phyloP scores from a whole-genome alignment of 2,888 invertebrate genomes.

The Drosophila koepferae region DNA sequence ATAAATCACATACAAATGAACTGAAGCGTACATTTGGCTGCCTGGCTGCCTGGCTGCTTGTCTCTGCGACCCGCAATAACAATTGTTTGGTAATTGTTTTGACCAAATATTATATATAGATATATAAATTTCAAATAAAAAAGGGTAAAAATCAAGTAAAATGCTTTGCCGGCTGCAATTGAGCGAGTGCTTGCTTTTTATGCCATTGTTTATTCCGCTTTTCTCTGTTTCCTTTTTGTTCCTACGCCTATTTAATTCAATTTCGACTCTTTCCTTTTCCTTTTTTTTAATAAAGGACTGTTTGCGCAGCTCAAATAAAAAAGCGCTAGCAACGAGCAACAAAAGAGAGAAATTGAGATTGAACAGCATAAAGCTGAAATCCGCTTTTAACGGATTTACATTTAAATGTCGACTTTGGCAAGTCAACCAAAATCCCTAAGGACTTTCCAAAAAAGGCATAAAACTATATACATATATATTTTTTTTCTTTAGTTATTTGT shows the following conservation, averaged over 20 bases:
- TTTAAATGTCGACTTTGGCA: conserved; percentile 39
- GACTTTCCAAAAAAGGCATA: background rate
- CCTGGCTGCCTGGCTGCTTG: conserved; percentile 33
- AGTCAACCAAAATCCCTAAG: conserved; percentile 20
- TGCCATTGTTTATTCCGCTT: conserved; percentile 45
- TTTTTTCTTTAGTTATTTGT: background rate
- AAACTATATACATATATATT: background rate
- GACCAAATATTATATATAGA: conserved; percentile 59
- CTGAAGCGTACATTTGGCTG: conserved; percentile 61
- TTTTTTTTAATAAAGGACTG: conserved; percentile 27
- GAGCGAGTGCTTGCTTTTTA: conserved; percentile 30
- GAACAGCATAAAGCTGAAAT: conserved; percentile 37
- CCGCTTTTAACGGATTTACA: conserved; percentile 54
- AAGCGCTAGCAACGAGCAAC: background rate
- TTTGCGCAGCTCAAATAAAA: conserved; percentile 27
- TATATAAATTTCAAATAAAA: conserved; percentile 16
- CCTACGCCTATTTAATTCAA: conserved; percentile 58
- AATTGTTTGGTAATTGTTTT: conserved; percentile 69
- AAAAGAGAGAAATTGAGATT: conserved; percentile 7
- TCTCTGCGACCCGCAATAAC: conserved; percentile 24
- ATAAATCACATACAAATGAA: conserved; percentile 70
- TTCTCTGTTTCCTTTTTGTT: conserved; percentile 30
- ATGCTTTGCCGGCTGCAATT: conserved; percentile 53
- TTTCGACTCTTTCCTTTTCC: conserved; percentile 17
- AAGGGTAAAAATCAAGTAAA: conserved; percentile 35